These are phyloP conservation scores for Macroglossus sobrinus DNA, from an alignment of 2,113 vertebrate species.

Conservation along the genomic window DNA sequence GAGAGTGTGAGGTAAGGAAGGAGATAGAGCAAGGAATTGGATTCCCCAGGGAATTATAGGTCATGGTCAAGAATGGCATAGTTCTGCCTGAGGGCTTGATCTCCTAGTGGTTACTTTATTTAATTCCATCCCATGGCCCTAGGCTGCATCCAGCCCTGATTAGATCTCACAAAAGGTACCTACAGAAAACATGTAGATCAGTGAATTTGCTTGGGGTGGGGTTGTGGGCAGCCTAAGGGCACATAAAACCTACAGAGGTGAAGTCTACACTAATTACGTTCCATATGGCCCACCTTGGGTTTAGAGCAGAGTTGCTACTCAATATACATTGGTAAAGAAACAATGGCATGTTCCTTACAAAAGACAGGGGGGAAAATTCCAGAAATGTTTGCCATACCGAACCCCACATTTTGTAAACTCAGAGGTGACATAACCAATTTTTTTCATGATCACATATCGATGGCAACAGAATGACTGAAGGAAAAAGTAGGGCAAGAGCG, in stretches of 20 bases:
- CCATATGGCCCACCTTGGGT: background rate
- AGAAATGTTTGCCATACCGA: background rate
- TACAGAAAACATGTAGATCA: background rate
- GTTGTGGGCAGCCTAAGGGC: background rate
- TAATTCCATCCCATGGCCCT: background rate
- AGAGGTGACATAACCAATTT: constrained; percentile 12
- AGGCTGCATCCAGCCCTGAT: background rate
- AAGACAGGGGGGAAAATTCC: background rate
- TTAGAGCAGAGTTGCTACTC: background rate
- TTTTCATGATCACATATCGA: constrained; percentile 31
- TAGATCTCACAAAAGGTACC: background rate
- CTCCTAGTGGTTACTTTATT: background rate
- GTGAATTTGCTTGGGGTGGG: background rate
- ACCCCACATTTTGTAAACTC: background rate
- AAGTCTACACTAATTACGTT: background rate
- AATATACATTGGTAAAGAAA: background rate
- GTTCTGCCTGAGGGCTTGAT: background rate
- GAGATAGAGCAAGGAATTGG: background rate
- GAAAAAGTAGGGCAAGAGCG: constrained; percentile 30
- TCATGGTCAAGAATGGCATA: background rate
- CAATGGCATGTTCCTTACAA: background rate
- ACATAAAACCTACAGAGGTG: background rate
- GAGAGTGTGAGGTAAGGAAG: background rate
- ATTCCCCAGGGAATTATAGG: background rate
- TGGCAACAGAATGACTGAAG: constrained; percentile 26